Evolutionary conservation across 2,888 invertebrate species (phyloP), one percentile per base, ranked within the genome.

Genomic region (Maniola hyperantus): DNA sequence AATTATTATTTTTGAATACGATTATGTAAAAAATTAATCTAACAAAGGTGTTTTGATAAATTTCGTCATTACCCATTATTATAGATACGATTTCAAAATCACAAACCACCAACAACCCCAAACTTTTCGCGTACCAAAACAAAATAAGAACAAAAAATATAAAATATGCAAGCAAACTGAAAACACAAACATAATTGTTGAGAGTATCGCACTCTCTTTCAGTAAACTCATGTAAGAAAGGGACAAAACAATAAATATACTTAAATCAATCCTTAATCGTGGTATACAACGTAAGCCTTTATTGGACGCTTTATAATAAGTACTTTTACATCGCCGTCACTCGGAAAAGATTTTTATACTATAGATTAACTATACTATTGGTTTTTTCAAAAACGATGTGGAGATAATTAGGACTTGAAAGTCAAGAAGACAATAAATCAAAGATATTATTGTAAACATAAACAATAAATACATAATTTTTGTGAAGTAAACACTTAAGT

Each of bases 271-370:
- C 65, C 63, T 72, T 67, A 73, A 70, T 72, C 67, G 64, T 67
- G 64, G 61, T 66, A 63, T 58, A 64, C 61, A 68, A 65, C 42
- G 53, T 67, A 54, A 67, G 48, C 20, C 20, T 59, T 39, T 33
- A 62, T 76, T 88, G 88, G 88, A 89, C 88, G 87, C 82, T 76
- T 78, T 72, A 72, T 74, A 73, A 80, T 89, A 89, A 89, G 89
- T 89, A 89, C 89, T 78, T 73, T 75, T 79, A 77, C 74, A 79
- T 74, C 75, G 79, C 78, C 74, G 74, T 79, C 76, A 79, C 72
- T 74, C 74, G 66, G 79, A 73, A 42, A 53, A 62, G 15, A 20
- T 39, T 51, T 36, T 20, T 8, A 48, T 33, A 33, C 13, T 8
- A 48, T 5, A 33, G 15, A 39, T 26, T 48, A n/a, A 51, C 7